Percentiles rank a stretch among this genome's conserved stretches.
phyloP scores from a whole-genome alignment of 2,888 invertebrate genomes.

The Mesoligia furuncula region DNA sequence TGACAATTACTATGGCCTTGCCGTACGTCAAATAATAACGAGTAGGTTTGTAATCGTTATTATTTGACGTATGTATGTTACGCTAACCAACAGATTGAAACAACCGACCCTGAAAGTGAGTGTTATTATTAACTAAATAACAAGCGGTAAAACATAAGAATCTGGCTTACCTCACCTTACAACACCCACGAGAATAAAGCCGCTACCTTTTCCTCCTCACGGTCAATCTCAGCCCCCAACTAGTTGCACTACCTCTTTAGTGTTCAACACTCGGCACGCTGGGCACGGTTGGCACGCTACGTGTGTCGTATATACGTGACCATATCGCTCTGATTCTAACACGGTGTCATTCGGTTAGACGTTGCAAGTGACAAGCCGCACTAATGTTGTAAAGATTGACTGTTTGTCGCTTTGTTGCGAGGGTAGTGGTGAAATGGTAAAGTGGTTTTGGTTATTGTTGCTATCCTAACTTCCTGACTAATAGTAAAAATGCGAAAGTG shows the following conservation, averaged over 20 bases:
- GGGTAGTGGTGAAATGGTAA: too few relatives aligned
- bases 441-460: neutral
- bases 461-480: too few relatives aligned
- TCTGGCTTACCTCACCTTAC: neutral
- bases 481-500: too few relatives aligned
- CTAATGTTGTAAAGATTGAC: constrained; percentile 12
- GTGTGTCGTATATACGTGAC: constrained; percentile 42
- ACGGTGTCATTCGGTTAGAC: constrained; percentile 22
- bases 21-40: too few relatives aligned
- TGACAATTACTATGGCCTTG: too few relatives aligned
- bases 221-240: constrained; percentile 23
- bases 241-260: constrained; percentile 26
- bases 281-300: constrained; percentile 39
- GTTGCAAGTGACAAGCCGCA: neutral
- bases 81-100: too few relatives aligned
- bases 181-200: constrained; percentile 1
- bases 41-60: too few relatives aligned
- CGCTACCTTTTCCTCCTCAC: neutral
- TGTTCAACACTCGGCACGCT: constrained; percentile 21
- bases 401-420: neutral
- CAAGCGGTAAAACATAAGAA: neutral
- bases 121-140: neutral
- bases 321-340: constrained; percentile 45
- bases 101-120: too few relatives aligned
- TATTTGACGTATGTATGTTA: too few relatives aligned